These are phyloP conservation scores for Crossaster papposus DNA, from an alignment of 53 echinoderm and acorn worm species.

Conservation along the genomic window DNA sequence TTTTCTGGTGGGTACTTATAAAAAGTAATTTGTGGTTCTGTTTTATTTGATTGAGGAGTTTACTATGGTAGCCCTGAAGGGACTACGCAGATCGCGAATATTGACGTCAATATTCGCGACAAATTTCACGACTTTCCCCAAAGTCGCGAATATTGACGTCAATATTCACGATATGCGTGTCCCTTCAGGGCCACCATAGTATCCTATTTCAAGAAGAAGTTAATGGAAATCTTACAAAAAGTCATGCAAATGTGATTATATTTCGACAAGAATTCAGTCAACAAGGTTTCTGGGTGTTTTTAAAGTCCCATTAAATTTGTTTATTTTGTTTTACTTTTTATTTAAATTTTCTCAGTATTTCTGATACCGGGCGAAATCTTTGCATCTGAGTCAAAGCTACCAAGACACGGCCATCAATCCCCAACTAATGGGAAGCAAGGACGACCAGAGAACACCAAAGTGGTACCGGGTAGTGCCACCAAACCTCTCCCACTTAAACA, in stretches of 20 bases:
- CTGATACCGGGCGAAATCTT: background rate
- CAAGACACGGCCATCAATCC: background rate
- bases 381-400: background rate
- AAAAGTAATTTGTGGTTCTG: background rate
- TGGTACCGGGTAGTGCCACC: too few species aligned
- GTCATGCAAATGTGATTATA: background rate
- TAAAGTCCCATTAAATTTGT: background rate
- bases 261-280: background rate
- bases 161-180: too few species aligned
- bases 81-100: too few species aligned
- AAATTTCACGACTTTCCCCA: too few species aligned
- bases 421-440: background rate
- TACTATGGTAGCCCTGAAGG: too few species aligned
- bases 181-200: too few species aligned
- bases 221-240: background rate
- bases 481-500: background rate
- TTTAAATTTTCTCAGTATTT: background rate
- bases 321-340: background rate
- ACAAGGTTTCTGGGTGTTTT: background rate
- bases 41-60: background rate
- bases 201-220: background rate
- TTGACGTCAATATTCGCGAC: too few species aligned
- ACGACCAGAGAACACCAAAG: background rate
- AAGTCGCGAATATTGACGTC: too few species aligned
- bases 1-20: conserved; percentile 10